Evolutionary conservation across 2,113 vertebrate genomes (phyloP).

Genomic region (Oncorhynchus gorbuscha): DNA sequence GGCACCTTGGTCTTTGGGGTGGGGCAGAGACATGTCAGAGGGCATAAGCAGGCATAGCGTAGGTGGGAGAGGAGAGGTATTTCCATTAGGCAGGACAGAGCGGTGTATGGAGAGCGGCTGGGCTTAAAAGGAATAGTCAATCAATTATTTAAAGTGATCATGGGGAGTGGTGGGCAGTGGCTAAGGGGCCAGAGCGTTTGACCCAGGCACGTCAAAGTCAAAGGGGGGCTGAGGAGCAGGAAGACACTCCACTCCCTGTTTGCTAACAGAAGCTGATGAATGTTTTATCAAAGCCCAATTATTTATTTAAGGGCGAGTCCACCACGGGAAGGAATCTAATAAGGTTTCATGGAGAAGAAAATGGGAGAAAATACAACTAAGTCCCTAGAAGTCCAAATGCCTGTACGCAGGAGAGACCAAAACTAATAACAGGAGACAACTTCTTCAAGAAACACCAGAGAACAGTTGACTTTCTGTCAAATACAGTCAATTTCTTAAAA

Average conservation of each 20-base stretch:
- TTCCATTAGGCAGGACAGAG: background rate
- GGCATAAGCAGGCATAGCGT: background rate
- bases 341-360: background rate
- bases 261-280: conserved; percentile 29
- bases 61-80: background rate
- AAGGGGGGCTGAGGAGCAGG: background rate
- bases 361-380: background rate
- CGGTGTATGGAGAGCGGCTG: conserved; percentile 18
- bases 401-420: background rate
- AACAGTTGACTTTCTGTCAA: background rate
- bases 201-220: conserved; percentile 6
- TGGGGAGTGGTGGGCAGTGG: conserved; percentile 11
- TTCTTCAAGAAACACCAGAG: conserved; percentile 14
- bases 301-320: conserved; percentile 36
- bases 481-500: background rate
- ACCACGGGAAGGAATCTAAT: conserved; percentile 19
- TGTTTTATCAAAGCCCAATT: conserved; percentile 39
- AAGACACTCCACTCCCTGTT: background rate
- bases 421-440: conserved; percentile 21
- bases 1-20: conserved; percentile 22
- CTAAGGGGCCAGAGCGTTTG: conserved; percentile 7
- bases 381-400: background rate
- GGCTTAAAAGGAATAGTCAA: background rate
- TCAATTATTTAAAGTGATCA: conserved; percentile 49
- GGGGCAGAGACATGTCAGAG: background rate